phyloP scores from a whole-genome alignment of 2,888 invertebrate species.

The Smittia aterrima region DNA sequence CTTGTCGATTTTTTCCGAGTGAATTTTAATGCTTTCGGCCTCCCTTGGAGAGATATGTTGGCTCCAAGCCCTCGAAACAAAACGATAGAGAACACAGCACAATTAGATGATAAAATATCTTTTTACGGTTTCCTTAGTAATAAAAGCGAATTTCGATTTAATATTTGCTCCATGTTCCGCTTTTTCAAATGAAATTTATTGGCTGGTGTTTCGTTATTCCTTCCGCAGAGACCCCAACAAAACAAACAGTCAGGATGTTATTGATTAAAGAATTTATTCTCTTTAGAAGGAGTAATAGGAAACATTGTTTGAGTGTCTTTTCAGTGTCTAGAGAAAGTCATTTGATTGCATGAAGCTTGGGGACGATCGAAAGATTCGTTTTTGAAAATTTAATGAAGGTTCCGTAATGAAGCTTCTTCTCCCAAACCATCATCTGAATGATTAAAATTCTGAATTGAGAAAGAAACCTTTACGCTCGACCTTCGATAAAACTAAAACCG shows the following conservation, averaged over 20 bases:
- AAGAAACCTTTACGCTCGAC: no score
- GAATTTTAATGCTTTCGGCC: not conserved
- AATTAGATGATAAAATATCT: not conserved
- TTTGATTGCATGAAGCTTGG: no score
- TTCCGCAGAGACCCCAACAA: not conserved
- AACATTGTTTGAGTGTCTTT: no score
- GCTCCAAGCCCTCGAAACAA: not conserved
- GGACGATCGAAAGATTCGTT: no score
- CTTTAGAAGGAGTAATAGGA: no score
- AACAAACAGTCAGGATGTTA: not conserved
- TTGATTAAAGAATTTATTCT: not conserved
- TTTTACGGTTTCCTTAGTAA: slow-evolving; percentile 3
- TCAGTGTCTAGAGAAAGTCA: no score
- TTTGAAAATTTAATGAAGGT: no score
- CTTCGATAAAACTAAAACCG: no score
- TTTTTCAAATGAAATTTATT: not conserved
- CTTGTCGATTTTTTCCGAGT: not conserved
- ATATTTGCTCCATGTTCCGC: not conserved
- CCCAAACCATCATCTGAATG: no score
- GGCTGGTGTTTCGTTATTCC: not conserved
- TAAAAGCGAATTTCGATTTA: not conserved
- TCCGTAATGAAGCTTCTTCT: no score
- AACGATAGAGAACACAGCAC: not conserved
- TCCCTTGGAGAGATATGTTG: not conserved
- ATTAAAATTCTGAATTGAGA: no score